phyloP scores from a whole-genome alignment of 2,797 vertebrate genomes.

The Periparus ater region DNA sequence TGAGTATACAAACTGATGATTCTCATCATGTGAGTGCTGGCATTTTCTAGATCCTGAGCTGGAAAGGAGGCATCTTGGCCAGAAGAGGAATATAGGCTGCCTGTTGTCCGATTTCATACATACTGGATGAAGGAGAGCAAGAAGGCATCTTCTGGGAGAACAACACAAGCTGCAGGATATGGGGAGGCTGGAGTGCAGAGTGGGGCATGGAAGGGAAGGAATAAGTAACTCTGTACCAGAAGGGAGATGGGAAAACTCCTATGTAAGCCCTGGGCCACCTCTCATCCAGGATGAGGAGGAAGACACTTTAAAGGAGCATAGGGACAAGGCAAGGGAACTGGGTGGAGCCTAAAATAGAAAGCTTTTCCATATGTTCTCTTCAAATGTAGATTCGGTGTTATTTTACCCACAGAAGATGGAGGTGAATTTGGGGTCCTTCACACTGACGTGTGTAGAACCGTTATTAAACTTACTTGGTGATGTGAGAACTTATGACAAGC shows the following conservation, averaged over 20 bases:
- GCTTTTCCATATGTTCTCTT: background rate
- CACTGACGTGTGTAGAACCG: background rate
- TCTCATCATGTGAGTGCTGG: background rate
- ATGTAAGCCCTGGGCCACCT: background rate
- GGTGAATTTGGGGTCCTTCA: background rate
- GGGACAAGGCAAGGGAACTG: background rate
- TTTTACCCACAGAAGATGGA: background rate
- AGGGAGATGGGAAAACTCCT: background rate
- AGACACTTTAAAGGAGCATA: background rate
- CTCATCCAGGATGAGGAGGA: background rate
- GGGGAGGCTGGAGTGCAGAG: background rate
- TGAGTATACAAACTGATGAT: background rate
- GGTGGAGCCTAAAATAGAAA: background rate
- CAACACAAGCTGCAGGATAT: background rate
- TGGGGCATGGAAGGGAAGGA: background rate
- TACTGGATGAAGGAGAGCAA: background rate
- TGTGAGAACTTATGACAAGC: background rate
- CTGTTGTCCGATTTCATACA: background rate
- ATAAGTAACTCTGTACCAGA: background rate
- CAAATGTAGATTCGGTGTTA: background rate
- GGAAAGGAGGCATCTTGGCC: background rate
- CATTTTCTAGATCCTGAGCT: background rate
- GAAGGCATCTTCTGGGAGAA: background rate
- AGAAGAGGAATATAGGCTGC: background rate
- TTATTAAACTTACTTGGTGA: background rate